Conservation (phyloP, 2,113 vertebrate genomes). For the Leucopternis melanops region DNA sequence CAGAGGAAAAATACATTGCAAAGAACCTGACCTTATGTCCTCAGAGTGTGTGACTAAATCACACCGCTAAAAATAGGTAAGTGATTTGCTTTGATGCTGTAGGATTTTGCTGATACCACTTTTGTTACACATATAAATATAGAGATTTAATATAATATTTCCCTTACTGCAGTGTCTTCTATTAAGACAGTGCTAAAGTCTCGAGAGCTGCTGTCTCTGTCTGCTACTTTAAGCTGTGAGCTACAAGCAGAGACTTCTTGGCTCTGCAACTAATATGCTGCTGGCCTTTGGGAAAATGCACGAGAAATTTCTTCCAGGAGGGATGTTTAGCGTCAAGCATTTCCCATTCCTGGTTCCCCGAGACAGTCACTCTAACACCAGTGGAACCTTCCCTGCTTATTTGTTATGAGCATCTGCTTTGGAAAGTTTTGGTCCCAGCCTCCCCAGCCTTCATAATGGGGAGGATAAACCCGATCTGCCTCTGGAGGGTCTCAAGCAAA, state of each 20-base stretch:
- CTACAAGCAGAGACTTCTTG: not conserved
- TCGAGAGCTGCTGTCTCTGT: not conserved
- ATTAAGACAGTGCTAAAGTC: slow-evolving; percentile 31
- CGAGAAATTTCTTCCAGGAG: not conserved
- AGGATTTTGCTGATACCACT: slow-evolving; percentile 63
- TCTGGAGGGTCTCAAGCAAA: not conserved
- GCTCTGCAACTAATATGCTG: not conserved
- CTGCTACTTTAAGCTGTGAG: slow-evolving; percentile 16
- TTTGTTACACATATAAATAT: slow-evolving; percentile 64
- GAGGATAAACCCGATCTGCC: not conserved
- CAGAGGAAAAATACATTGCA: not conserved
- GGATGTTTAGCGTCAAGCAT: not conserved
- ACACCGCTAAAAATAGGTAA: slow-evolving; percentile 61
- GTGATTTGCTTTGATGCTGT: slow-evolving; percentile 65
- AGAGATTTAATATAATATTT: slow-evolving; percentile 64
- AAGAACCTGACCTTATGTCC: slow-evolving; percentile 64
- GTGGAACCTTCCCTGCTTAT: not conserved
- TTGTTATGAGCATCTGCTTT: not conserved
- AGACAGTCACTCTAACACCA: not conserved
- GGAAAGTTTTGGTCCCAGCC: not conserved
- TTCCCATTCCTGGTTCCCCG: not conserved
- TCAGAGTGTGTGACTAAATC: slow-evolving; percentile 52
- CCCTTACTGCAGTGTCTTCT: slow-evolving; percentile 14
- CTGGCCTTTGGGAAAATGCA: not conserved
- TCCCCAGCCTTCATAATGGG: rapidly evolving